These are phyloP conservation scores for Cheilosia vulpina DNA, from an alignment of 2,888 invertebrate species.

Conservation along the genomic window DNA sequence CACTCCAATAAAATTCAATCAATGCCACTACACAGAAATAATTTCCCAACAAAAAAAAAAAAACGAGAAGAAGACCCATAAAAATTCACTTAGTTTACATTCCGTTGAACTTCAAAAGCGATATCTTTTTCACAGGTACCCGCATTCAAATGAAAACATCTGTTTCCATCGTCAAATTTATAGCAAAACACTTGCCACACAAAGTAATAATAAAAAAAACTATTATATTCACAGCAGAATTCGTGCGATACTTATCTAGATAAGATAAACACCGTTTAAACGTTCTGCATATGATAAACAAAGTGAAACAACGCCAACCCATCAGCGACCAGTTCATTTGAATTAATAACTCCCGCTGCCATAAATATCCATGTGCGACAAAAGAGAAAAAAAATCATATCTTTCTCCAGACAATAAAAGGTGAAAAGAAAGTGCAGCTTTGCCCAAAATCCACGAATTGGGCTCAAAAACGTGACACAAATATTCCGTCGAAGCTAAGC, in stretches of 20 bases:
- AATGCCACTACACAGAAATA: background rate
- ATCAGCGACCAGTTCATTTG: slow-evolving; percentile 34
- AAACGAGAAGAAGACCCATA: background rate
- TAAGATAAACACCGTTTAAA: slow-evolving; percentile 65
- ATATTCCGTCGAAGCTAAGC: slow-evolving; percentile 29
- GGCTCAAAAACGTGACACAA: slow-evolving; percentile 64
- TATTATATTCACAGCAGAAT: background rate
- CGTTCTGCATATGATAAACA: slow-evolving; percentile 42
- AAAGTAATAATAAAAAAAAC: slow-evolving; percentile 21
- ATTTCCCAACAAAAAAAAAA: background rate
- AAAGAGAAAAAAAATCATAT: slow-evolving; percentile 16
- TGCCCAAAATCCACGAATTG: slow-evolving; percentile 53
- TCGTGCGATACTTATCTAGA: slow-evolving; percentile 31
- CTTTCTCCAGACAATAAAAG: slow-evolving; percentile 43
- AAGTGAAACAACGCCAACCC: slow-evolving; percentile 43
- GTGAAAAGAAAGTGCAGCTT: slow-evolving; percentile 62
- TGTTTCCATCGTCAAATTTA: slow-evolving; percentile 45
- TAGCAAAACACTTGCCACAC: slow-evolving; percentile 30
- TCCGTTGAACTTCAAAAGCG: slow-evolving; percentile 5
- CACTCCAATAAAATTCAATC: slow-evolving; percentile 12
- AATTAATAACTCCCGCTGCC: slow-evolving; percentile 36
- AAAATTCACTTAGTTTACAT: background rate
- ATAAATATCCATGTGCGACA: slow-evolving; percentile 39
- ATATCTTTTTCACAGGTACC: slow-evolving; percentile 17
- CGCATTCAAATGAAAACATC: slow-evolving; percentile 38